phyloP scores from a whole-genome alignment of 1,140 invertebrate genomes.

The Drosophila elegans region DNA sequence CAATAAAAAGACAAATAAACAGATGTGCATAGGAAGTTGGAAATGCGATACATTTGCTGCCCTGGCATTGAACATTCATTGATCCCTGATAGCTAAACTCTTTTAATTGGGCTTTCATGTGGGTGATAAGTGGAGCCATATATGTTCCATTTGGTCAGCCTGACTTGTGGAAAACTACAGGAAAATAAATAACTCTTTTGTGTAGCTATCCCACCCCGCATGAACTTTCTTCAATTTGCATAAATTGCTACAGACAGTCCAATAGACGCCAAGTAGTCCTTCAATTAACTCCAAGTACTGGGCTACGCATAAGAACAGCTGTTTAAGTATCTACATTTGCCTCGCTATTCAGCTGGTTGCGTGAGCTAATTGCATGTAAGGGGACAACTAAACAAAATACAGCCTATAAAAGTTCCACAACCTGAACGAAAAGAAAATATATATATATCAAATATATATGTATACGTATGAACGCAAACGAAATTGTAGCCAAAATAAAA shows the following conservation, averaged over 20 bases:
- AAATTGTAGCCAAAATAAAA: slow-evolving; percentile 54
- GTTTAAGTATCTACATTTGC: slow-evolving; percentile 19
- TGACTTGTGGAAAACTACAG: slow-evolving; percentile 26
- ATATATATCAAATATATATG: slow-evolving; percentile 8
- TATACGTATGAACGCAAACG: slow-evolving; percentile 26
- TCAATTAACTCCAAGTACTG: slow-evolving; percentile 40
- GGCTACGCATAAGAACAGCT: slow-evolving; percentile 36
- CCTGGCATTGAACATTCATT: background rate
- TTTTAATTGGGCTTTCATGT: slow-evolving; percentile 38
- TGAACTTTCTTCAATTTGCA: slow-evolving; percentile 48
- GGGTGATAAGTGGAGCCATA: slow-evolving; percentile 28
- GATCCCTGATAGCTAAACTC: slow-evolving; percentile 18
- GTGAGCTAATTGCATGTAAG: slow-evolving; percentile 54
- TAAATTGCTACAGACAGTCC: slow-evolving; percentile 22
- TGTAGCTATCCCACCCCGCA: background rate
- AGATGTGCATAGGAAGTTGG: slow-evolving; percentile 39
- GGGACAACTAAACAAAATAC: slow-evolving; percentile 34
- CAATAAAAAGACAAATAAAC: slow-evolving; percentile 19
- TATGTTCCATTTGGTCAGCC: slow-evolving; percentile 8
- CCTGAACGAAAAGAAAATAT: slow-evolving; percentile 37
- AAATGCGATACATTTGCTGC: slow-evolving; percentile 17
- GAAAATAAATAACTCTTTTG: slow-evolving; percentile 7
- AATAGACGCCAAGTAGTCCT: slow-evolving; percentile 8
- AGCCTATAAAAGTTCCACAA: slow-evolving; percentile 48
- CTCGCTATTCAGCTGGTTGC: slow-evolving; percentile 27